Evolutionary conservation across 2,888 invertebrate species (phyloP).

Genomic region (Keiferia lycopersicella): DNA sequence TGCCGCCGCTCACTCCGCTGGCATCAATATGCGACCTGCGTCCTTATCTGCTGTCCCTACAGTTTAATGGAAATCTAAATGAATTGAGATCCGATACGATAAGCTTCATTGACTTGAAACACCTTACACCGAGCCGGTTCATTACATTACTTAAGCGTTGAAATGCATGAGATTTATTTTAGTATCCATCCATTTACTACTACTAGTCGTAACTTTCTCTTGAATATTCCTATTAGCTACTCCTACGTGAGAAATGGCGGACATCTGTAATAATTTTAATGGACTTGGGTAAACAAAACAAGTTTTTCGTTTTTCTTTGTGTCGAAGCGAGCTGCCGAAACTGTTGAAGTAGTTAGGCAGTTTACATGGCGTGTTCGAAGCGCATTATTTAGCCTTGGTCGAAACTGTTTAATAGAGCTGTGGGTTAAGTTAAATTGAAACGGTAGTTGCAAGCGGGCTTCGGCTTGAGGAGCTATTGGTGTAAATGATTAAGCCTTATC

Average conservation of each 20-base stretch:
- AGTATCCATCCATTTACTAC: slow-evolving; percentile 25
- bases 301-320: slow-evolving; percentile 25
- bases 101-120: slow-evolving; percentile 70
- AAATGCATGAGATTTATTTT: slow-evolving; percentile 60
- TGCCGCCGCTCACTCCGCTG: slow-evolving; percentile 47
- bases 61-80: slow-evolving; percentile 78
- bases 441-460: slow-evolving; percentile 46
- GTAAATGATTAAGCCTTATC: slow-evolving; percentile 31
- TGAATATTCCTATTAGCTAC: slow-evolving; percentile 13
- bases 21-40: slow-evolving; percentile 67
- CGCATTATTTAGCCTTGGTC: slow-evolving; percentile 63
- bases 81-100: slow-evolving; percentile 76
- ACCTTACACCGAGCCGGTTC: slow-evolving; percentile 62
- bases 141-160: slow-evolving; percentile 66
- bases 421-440: slow-evolving; percentile 66
- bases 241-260: slow-evolving; percentile 28
- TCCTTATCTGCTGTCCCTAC: slow-evolving; percentile 69
- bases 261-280: slow-evolving; percentile 27
- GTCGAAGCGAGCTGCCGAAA: slow-evolving; percentile 31
- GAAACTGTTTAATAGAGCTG: slow-evolving; percentile 56
- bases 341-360: slow-evolving; percentile 41
- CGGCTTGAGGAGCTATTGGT: slow-evolving; percentile 32
- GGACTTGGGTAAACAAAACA: slow-evolving; percentile 3
- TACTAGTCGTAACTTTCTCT: slow-evolving; percentile 26
- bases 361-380: slow-evolving; percentile 50